Conservation (phyloP, 2,113 vertebrate species). For the Periophthalmodon schlosseri region DNA sequence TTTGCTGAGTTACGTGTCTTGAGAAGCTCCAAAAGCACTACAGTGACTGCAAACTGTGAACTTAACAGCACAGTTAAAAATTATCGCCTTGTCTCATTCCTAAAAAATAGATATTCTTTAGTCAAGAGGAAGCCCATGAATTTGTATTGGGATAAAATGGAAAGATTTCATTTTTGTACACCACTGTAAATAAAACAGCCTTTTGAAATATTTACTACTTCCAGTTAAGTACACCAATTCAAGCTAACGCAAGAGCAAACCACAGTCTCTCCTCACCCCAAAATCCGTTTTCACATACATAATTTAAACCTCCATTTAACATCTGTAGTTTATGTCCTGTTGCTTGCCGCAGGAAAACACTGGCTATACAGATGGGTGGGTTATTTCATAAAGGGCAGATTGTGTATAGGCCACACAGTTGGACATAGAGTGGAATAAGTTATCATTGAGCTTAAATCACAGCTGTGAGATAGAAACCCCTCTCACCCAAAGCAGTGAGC, state of each 20-base stretch:
- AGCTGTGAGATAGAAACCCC: constrained; percentile 20
- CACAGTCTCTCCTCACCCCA: neutral
- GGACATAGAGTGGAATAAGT: constrained; percentile 30
- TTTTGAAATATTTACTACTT: too few species aligned
- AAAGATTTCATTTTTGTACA: too few species aligned
- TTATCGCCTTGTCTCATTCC: too few species aligned
- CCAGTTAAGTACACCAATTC: neutral
- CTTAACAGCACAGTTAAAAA: too few species aligned
- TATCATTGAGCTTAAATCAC: constrained; percentile 20
- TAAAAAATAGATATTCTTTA: too few species aligned
- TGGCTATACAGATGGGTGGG: neutral
- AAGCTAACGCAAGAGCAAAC: neutral
- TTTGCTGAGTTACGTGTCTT: too few species aligned
- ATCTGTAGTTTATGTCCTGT: neutral
- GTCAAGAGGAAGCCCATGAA: too few species aligned
- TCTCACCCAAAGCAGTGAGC: constrained; percentile 19
- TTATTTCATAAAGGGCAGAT: constrained; percentile 15
- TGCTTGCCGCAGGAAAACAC: constrained; percentile 10
- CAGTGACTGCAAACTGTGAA: too few species aligned
- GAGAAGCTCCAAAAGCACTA: too few species aligned
- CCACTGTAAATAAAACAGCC: too few species aligned
- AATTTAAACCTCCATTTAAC: constrained; percentile 17
- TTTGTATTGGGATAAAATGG: too few species aligned
- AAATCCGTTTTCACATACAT: constrained; percentile 9
- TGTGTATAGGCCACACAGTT: constrained; percentile 16